phyloP scores from a whole-genome alignment of 2,113 vertebrate genomes.

The Gavia stellata region DNA sequence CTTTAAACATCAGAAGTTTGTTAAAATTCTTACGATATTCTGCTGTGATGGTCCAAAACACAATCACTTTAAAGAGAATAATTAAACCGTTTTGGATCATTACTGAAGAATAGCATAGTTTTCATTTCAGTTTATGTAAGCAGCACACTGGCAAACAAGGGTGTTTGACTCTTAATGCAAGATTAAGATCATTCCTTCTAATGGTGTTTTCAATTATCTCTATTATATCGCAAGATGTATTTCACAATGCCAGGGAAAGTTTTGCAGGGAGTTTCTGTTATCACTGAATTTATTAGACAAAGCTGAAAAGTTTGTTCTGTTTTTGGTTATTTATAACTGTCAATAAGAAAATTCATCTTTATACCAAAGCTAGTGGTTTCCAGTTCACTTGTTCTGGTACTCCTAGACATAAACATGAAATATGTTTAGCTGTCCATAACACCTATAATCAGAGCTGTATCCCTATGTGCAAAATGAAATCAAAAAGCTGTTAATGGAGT shows the following conservation, averaged over 20 bases:
- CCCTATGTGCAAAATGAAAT: background rate
- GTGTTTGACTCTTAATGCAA: background rate
- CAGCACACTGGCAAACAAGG: background rate
- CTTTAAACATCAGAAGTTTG: slow-evolving; percentile 46
- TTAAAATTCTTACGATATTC: slow-evolving; percentile 5
- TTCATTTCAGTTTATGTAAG: background rate
- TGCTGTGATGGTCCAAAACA: background rate
- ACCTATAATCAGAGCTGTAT: background rate
- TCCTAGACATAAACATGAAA: background rate
- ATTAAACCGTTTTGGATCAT: background rate
- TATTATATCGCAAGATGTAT: background rate
- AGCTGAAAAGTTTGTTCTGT: background rate
- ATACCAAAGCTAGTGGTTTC: background rate
- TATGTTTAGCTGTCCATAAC: background rate
- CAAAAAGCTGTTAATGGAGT: background rate
- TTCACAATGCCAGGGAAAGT: background rate
- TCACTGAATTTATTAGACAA: background rate
- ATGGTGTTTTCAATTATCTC: background rate
- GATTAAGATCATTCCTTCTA: background rate
- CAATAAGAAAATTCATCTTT: background rate
- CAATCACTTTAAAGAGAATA: background rate
- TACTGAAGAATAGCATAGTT: slow-evolving; percentile 11
- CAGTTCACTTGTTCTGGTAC: background rate
- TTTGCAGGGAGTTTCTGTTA: background rate
- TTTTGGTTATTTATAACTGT: background rate